phyloP scores from a whole-genome alignment of 2,797 vertebrate species.

The Aphelocoma californica region DNA sequence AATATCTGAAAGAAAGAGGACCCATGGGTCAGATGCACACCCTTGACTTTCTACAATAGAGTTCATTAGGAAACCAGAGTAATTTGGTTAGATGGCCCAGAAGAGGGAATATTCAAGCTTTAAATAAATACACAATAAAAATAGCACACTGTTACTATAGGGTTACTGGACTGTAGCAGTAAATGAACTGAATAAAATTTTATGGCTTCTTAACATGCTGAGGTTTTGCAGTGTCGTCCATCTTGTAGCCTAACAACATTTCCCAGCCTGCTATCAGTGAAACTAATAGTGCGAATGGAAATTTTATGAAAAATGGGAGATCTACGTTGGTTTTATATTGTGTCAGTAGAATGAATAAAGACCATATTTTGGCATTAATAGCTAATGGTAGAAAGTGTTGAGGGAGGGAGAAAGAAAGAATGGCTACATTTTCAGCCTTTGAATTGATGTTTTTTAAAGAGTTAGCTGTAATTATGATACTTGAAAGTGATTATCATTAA shows the following conservation, averaged over 20 bases:
- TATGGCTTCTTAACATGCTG: constrained; percentile 82
- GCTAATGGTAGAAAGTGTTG: constrained; percentile 69
- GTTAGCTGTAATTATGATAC: constrained; percentile 89
- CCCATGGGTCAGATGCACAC: background rate
- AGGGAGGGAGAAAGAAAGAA: constrained; percentile 9
- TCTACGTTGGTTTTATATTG: constrained; percentile 77
- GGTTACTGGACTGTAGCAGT: constrained; percentile 78
- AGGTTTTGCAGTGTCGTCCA: constrained; percentile 76
- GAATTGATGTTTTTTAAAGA: constrained; percentile 77
- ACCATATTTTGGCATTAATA: constrained; percentile 79
- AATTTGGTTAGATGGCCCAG: constrained; percentile 65
- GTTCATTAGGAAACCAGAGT: constrained; percentile 45
- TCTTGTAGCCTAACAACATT: constrained; percentile 81
- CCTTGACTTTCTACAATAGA: background rate
- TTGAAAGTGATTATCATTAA: constrained; percentile 95
- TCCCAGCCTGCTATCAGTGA: constrained; percentile 77
- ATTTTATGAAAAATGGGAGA: constrained; percentile 83
- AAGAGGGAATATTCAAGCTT: constrained; percentile 75
- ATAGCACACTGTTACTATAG: constrained; percentile 75
- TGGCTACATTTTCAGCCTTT: constrained; percentile 51
- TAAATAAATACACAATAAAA: constrained; percentile 85
- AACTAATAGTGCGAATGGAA: constrained; percentile 82
- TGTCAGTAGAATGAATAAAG: constrained; percentile 80
- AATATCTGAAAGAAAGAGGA: background rate
- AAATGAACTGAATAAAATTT: constrained; percentile 85